phyloP scores from a whole-genome alignment of 2,888 invertebrate genomes.

The Drosophila formosana region DNA sequence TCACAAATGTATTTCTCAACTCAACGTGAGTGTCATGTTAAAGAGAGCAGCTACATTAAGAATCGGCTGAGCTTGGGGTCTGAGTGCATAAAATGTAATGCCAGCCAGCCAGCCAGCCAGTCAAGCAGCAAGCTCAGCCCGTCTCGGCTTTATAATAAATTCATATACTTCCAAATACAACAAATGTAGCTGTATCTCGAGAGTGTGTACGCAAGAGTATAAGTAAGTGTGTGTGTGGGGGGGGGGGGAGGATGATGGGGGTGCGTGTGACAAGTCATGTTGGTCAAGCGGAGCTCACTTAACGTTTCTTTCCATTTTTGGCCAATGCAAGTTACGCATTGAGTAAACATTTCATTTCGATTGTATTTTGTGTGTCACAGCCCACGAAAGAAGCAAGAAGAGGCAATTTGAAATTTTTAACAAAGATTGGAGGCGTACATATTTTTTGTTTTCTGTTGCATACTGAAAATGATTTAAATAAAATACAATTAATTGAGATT shows the following conservation, averaged over 20 bases:
- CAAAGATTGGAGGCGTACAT: not conserved
- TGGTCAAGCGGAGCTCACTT: slow-evolving; percentile 45
- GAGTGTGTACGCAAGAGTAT: not conserved
- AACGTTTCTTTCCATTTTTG: slow-evolving; percentile 67
- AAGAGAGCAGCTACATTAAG: slow-evolving; percentile 45
- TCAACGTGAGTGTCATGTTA: slow-evolving; percentile 74
- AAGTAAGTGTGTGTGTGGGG: not conserved
- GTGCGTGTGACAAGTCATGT: slow-evolving; percentile 12
- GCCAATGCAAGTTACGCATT: slow-evolving; percentile 68
- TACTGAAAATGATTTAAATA: no score
- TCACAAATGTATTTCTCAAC: slow-evolving; percentile 53
- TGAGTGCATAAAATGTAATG: slow-evolving; percentile 55
- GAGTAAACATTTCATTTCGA: slow-evolving; percentile 22
- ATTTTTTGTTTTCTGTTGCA: no score
- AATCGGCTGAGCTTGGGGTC: slow-evolving; percentile 31
- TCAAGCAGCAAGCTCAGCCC: slow-evolving; percentile 43
- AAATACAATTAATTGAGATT: no score
- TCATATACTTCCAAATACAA: slow-evolving; percentile 32
- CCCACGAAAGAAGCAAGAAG: slow-evolving; percentile 48
- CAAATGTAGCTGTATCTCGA: slow-evolving; percentile 14
- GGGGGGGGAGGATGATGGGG: not conserved
- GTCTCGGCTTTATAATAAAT: slow-evolving; percentile 46
- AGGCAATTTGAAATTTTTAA: slow-evolving; percentile 21
- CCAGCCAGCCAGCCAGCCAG: slow-evolving; percentile 44
- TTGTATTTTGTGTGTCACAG: slow-evolving; percentile 36